Percentiles rank a stretch among this genome's conserved stretches.
Conservation (phyloP, 2,113 vertebrate genomes). For the Proteles cristata region DNA sequence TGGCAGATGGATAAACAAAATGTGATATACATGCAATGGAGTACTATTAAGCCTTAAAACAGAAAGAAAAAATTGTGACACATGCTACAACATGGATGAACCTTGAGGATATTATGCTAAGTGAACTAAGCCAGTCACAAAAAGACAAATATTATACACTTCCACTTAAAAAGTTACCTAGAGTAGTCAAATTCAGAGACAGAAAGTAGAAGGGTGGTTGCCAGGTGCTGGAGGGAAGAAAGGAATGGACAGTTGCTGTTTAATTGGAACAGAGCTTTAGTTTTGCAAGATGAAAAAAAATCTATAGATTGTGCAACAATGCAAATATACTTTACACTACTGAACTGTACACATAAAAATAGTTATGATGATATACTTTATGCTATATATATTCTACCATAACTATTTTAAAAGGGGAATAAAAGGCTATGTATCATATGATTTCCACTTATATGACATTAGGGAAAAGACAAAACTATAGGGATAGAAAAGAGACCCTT, state of each 20-base stretch:
- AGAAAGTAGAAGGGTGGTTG: not conserved
- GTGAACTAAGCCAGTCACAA: not conserved
- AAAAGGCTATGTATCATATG: not conserved
- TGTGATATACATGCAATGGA: not conserved
- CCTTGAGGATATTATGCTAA: not conserved
- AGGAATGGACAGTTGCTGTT: not conserved
- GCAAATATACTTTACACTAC: not conserved
- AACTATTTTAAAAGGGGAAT: not conserved
- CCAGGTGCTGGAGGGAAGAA: not conserved
- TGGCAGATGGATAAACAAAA: not conserved
- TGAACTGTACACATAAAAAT: not conserved
- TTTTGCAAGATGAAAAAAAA: not conserved
- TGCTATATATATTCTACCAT: not conserved
- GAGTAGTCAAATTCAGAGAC: not conserved
- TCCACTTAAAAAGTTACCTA: not conserved
- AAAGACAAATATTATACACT: not conserved
- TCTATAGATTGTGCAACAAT: not conserved
- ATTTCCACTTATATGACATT: not conserved
- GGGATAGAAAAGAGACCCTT: not conserved
- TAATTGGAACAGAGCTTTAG: not conserved
- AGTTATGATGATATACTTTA: not conserved
- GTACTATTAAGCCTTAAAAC: not conserved
- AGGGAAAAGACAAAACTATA: not conserved
- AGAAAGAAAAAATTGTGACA: not conserved
- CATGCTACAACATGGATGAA: not conserved